These are phyloP conservation scores for Stenchaetothrips biformis DNA, from an alignment of 2,888 invertebrate species.

Conservation along the genomic window DNA sequence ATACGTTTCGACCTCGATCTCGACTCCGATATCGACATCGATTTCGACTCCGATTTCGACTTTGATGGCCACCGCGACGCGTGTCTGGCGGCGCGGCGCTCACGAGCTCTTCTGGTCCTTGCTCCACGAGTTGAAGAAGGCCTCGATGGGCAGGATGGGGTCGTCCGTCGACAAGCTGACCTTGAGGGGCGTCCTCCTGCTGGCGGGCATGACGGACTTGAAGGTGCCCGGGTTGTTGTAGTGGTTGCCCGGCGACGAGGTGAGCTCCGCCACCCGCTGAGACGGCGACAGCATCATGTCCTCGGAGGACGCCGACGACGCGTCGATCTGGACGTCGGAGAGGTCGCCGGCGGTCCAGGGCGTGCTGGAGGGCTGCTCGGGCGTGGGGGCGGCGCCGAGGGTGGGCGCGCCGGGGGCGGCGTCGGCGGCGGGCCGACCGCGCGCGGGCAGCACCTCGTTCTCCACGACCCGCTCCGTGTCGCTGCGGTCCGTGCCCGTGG, in stretches of 20 bases:
- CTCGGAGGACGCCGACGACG: background rate
- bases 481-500: constrained; percentile 36
- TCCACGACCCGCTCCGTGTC: constrained; percentile 33
- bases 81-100: background rate
- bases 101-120: constrained; percentile 51
- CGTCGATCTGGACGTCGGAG: constrained; percentile 31
- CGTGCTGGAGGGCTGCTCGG: constrained; percentile 36
- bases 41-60: too few relatives aligned
- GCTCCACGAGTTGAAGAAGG: constrained; percentile 69
- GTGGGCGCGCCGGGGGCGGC: constrained; percentile 12
- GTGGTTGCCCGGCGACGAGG: constrained; percentile 66
- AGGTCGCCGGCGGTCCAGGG: constrained; percentile 31
- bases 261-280: constrained; percentile 62
- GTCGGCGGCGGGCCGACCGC: background rate
- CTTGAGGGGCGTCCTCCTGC: constrained; percentile 61
- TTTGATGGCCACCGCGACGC: background rate
- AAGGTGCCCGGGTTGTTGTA: constrained; percentile 67
- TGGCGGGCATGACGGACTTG: constrained; percentile 59
- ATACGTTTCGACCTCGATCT: too few relatives aligned
- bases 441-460: background rate
- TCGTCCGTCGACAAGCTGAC: constrained; percentile 74
- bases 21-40: too few relatives aligned
- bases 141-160: constrained; percentile 73
- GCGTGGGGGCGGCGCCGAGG: constrained; percentile 30
- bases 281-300: constrained; percentile 31